A percentile compares a stretch with the other conserved stretches of the same genome.
phyloP scores from a whole-genome alignment of 1,140 invertebrate species.

The Psix sp. region DNA sequence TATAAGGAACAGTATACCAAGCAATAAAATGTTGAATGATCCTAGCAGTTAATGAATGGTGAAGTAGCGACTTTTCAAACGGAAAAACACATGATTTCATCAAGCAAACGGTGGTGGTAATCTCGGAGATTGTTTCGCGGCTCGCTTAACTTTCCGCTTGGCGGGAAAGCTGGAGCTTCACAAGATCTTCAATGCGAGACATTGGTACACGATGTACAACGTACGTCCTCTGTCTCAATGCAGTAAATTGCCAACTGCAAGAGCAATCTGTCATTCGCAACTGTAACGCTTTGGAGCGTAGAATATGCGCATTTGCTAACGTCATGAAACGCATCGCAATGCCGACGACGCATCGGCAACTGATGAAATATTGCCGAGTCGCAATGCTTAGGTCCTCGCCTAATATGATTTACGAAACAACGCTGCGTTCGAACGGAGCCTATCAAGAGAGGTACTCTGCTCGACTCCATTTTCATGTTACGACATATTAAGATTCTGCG shows the following conservation, averaged over 20 bases:
- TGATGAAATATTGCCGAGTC: slow-evolving; percentile 34
- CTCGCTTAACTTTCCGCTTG: slow-evolving; percentile 61
- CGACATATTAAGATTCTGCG: too few species aligned
- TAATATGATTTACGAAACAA: slow-evolving; percentile 13
- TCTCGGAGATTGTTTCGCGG: slow-evolving; percentile 54
- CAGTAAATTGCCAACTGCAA: slow-evolving; percentile 61
- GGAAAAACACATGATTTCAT: slow-evolving; percentile 45
- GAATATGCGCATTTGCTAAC: slow-evolving; percentile 61
- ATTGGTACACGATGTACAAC: slow-evolving; percentile 57
- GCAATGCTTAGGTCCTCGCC: slow-evolving; percentile 7
- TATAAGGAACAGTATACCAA: too few species aligned
- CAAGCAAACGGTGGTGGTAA: slow-evolving; percentile 18
- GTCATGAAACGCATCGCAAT: slow-evolving; percentile 54
- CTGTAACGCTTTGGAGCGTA: slow-evolving; percentile 57
- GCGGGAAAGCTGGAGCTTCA: slow-evolving; percentile 51
- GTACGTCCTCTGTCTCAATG: slow-evolving; percentile 56
- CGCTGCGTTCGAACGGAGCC: background rate
- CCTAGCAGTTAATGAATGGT: slow-evolving; percentile 1
- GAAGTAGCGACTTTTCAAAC: slow-evolving; percentile 12
- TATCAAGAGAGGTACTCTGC: background rate
- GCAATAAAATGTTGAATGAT: too few species aligned
- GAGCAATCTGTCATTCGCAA: slow-evolving; percentile 61
- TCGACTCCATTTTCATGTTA: too few species aligned
- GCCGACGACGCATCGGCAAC: slow-evolving; percentile 52
- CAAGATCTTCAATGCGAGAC: slow-evolving; percentile 58